Base-by-base conservation (phyloP, 2,113 vertebrate species). In the Plotosus lineatus region DNA sequence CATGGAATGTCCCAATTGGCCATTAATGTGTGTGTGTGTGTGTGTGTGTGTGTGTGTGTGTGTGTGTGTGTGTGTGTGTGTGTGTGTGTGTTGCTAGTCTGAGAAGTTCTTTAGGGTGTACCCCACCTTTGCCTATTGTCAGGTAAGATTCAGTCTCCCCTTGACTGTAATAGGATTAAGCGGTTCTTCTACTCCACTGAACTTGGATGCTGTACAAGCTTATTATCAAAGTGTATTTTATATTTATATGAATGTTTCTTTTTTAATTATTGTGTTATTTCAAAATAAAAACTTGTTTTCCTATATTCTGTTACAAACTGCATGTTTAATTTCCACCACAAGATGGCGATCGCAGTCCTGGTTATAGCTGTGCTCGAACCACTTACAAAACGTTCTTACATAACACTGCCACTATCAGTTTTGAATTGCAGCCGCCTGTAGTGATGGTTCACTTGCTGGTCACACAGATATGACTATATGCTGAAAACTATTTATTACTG, bases 401-500 rank as follows among this genome's bases (percentile, higher is more conserved):
- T 60, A 83, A 89, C 83, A 89, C 83, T 85, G 61, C 42, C 75
- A 84, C 58, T 69, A 68, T 42, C 38, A 50, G 69, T 23, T 46
- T 38, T 53, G 58, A 48, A 75, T 40, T 19, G 42, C n/a, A 69
- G 26, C 73, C 86, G 86, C 79, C 86, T 86, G 84, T 75, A 77
- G 84, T 89, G 88, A 91, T 87, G 89, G 87, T 38, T 36, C 50
- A 74, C 53, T 72, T 72, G 38, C 42, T 80, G 40, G 51, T 80
- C 44, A 51, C 36, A 69, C 77, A 53, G 90, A 91, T 90, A 88
- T 77, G 80, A 85, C 87, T 90, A 83, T 84, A 88, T 92, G 87
- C 89, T 90, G 90, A 87, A 90, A 90, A 89, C 88, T 33, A 90
- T 84, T 87, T 72, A 83, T 83, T 87, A 90, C 85, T 87, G 88